Base-by-base conservation (phyloP, 2,888 invertebrate species). In the Atrina japonica region DNA sequence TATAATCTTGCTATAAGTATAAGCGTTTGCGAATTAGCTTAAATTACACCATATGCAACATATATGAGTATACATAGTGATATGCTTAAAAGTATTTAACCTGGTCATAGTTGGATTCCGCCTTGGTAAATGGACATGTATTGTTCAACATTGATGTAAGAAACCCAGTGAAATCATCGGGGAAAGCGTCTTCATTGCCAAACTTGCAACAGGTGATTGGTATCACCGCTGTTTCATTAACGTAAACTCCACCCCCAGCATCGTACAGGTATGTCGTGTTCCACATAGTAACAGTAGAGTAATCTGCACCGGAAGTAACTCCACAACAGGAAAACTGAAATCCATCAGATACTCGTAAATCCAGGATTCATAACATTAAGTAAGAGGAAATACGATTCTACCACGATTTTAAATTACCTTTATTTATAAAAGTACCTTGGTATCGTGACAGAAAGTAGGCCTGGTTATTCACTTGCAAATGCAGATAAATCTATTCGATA, bases 301-400 rank as follows among this genome's bases (percentile, higher is more conserved):
- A 73, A 14, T 73, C 69, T 29, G 61, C 41, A 5, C 58, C 58
- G 30, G 40, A 52, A 7, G 27, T 47, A 0, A 70, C 66, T 14
- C 73, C 73, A 40, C 73, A 73, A 25, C 73, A 73, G 52, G 61
- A 23, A 16, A 73, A 64, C 73, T 73, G 40, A 30, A 60, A n/a
- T n/a, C n/a, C 66, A 16, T 49, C n/a, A n/a, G n/a, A n/a, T n/a
- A n/a, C n/a, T n/a, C n/a, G n/a, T n/a, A n/a, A n/a, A n/a, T n/a
- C n/a, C n/a, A n/a, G n/a, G n/a, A n/a, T n/a, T n/a, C n/a, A n/a
- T n/a, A n/a, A n/a, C n/a, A n/a, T n/a, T n/a, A n/a, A n/a, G n/a
- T n/a, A n/a, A n/a, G n/a, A n/a, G n/a, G n/a, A n/a, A n/a, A n/a
- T n/a, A n/a, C n/a, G n/a, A n/a, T n/a, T n/a, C n/a, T n/a, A n/a